Percentiles rank a stretch among this genome's conserved stretches.
phyloP scores from a whole-genome alignment of 2,113 vertebrate genomes.

The Melanocharis versteri region DNA sequence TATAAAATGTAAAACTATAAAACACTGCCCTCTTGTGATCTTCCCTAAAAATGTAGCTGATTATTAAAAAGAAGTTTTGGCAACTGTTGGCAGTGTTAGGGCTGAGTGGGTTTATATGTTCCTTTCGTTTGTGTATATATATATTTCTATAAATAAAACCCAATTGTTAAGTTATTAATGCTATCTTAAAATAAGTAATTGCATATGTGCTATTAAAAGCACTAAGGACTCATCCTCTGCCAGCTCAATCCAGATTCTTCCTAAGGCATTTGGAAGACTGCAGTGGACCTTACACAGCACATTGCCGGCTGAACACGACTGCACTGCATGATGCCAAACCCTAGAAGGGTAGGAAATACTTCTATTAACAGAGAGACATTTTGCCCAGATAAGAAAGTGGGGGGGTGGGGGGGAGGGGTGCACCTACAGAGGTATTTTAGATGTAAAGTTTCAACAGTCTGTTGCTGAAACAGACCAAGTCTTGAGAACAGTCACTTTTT shows the following conservation, averaged over 20 bases:
- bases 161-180: not conserved
- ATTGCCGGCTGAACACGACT: not conserved
- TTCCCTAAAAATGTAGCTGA: not conserved
- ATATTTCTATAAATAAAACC: not conserved
- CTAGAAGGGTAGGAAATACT: not conserved
- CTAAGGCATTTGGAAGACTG: not conserved
- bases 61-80: not conserved
- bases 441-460: not conserved
- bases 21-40: slow-evolving; percentile 44
- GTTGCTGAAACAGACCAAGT: not conserved
- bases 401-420: fast-evolving
- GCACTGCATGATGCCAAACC: fast-evolving
- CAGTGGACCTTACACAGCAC: not conserved
- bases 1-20: not conserved
- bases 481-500: not conserved
- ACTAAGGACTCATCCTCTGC: not conserved
- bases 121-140: not conserved
- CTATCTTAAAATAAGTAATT: not conserved
- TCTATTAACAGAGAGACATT: not conserved
- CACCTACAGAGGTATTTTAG: not conserved
- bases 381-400: not conserved
- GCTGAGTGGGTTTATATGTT: not conserved
- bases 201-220: not conserved
- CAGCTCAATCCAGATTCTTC: not conserved
- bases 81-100: not conserved